Evolutionary conservation across 2,797 vertebrate genomes (phyloP).

Genomic region (Anisognathus igniventris): DNA sequence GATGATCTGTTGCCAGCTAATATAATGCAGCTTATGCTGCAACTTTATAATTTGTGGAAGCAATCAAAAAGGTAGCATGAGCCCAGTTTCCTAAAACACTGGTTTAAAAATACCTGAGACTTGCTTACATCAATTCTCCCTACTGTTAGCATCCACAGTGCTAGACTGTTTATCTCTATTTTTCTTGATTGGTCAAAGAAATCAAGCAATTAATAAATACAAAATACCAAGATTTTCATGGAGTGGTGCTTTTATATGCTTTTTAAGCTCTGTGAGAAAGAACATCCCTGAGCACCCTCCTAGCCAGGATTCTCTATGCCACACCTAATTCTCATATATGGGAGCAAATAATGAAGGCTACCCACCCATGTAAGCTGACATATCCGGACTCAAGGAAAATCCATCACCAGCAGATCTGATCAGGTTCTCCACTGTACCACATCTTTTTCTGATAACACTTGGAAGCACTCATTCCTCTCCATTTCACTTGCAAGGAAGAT

Average conservation of each 20-base stretch:
- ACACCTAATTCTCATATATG: not conserved
- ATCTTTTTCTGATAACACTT: not conserved
- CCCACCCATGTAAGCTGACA: not conserved
- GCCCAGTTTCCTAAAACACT: not conserved
- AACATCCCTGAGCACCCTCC: not conserved
- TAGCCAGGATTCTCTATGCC: not conserved
- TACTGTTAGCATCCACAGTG: not conserved
- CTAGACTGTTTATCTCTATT: not conserved
- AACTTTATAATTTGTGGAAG: not conserved
- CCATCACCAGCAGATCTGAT: not conserved
- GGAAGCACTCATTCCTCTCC: not conserved
- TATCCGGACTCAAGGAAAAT: not conserved
- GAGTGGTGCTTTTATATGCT: not conserved
- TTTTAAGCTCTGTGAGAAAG: not conserved
- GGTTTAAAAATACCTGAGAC: not conserved
- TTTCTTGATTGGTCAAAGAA: not conserved
- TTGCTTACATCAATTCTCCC: not conserved
- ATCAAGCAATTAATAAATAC: not conserved
- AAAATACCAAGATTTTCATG: not conserved
- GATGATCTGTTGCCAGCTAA: not conserved
- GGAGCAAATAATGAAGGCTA: not conserved
- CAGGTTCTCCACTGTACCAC: not conserved
- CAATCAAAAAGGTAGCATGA: not conserved
- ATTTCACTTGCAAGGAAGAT: not conserved
- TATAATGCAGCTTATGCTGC: not conserved